These are phyloP conservation scores for Laterallus jamaicensis DNA, from an alignment of 2,113 vertebrate species.

Conservation along the genomic window DNA sequence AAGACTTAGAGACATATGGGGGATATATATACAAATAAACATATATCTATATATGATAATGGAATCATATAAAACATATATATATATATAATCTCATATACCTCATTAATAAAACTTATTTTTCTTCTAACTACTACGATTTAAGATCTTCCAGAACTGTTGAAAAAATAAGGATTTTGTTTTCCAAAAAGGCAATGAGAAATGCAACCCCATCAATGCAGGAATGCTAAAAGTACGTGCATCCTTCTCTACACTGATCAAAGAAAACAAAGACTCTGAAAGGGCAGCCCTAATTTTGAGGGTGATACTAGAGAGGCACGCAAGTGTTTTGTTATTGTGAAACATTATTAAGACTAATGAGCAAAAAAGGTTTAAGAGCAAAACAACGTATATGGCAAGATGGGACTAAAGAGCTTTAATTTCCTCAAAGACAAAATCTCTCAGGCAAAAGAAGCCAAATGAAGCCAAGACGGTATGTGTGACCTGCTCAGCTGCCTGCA, in stretches of 20 bases:
- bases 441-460: neutral
- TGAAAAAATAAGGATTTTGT: neutral
- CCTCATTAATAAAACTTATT: neutral
- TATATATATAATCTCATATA: neutral
- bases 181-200: neutral
- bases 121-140: neutral
- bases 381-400: neutral
- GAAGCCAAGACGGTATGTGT: neutral
- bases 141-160: neutral
- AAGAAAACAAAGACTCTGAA: neutral
- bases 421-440: neutral
- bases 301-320: neutral
- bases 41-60: neutral
- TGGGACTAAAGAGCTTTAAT: neutral
- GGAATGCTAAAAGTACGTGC: neutral
- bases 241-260: neutral
- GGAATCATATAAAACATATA: neutral
- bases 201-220: neutral
- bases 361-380: neutral
- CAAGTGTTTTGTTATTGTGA: neutral
- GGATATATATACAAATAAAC: too few species aligned
- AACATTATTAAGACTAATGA: neutral
- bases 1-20: neutral
- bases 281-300: neutral
- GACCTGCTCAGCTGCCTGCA: neutral